phyloP scores from a whole-genome alignment of 1,140 invertebrate genomes.

The Drosophila ogumai region DNA sequence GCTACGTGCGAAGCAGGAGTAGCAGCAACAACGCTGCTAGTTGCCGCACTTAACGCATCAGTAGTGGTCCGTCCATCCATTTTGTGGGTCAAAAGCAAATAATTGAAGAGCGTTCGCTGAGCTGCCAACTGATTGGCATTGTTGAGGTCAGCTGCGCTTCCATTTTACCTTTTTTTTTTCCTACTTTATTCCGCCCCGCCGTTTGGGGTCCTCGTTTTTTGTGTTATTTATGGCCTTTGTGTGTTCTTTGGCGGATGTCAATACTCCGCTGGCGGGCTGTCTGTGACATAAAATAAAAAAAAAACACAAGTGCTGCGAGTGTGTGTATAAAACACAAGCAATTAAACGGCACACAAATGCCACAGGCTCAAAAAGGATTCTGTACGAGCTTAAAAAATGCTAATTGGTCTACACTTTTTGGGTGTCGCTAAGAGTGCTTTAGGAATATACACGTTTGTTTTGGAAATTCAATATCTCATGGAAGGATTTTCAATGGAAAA shows the following conservation, averaged over 20 bases:
- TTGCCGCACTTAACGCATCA: conserved; percentile 50
- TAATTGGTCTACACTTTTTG: conserved; percentile 29
- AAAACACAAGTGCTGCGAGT: conserved; percentile 26
- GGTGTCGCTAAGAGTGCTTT: conserved; percentile 6
- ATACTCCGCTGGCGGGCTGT: conserved; percentile 10
- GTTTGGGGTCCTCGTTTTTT: conserved; percentile 25
- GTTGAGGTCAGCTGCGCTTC: conserved; percentile 43
- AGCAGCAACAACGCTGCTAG: conserved; percentile 16
- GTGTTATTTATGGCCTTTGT: conserved; percentile 51
- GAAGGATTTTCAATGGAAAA: neutral
- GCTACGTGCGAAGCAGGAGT: conserved; percentile 43
- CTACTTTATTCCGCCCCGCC: neutral
- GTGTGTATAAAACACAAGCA: conserved; percentile 42
- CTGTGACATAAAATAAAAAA: conserved; percentile 45
- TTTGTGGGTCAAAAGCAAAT: conserved; percentile 73
- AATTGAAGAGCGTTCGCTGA: conserved; percentile 55
- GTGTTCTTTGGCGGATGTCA: conserved; percentile 39
- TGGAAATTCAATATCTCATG: neutral
- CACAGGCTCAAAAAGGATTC: conserved; percentile 18
- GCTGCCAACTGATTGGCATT: conserved; percentile 55
- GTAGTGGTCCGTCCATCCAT: conserved; percentile 16
- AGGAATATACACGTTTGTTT: neutral
- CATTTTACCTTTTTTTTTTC: conserved; percentile 35
- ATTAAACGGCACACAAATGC: conserved; percentile 36
- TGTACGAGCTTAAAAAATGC: conserved; percentile 1